Conservation (phyloP, 2,797 vertebrate genomes). For the Onychomys arenicola region DNA sequence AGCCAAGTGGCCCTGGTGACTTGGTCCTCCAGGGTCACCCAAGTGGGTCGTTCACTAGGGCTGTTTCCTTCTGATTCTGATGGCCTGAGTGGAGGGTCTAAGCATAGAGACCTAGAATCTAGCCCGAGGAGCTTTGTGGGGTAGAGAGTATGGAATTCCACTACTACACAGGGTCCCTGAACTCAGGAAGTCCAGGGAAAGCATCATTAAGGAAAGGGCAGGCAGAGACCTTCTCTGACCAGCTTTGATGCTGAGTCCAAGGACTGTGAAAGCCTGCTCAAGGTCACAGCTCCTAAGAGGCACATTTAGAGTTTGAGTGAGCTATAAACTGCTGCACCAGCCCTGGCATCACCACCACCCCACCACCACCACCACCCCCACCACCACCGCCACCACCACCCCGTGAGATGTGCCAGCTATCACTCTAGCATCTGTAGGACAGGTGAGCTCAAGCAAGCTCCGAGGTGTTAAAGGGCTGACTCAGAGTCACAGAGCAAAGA, state of each 20-base stretch:
- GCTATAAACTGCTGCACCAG: neutral
- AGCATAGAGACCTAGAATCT: neutral
- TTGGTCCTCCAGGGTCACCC: neutral
- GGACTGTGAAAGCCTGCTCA: neutral
- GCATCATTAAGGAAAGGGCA: neutral
- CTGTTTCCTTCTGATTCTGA: neutral
- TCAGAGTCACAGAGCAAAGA: neutral
- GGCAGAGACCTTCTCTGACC: neutral
- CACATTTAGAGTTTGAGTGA: neutral
- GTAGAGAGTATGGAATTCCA: neutral
- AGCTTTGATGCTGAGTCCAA: neutral
- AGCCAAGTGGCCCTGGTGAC: neutral
- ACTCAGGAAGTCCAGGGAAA: neutral
- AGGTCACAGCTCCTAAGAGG: neutral
- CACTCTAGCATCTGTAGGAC: neutral
- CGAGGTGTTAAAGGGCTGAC: neutral
- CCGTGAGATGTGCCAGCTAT: neutral
- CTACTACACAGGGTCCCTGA: neutral
- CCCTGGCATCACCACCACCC: no score
- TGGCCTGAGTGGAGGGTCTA: neutral
- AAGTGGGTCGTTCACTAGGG: no score
- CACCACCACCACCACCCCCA: no score
- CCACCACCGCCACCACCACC: no score
- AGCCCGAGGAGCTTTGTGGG: neutral
- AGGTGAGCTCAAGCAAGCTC: neutral